Conservation (phyloP, 2,113 vertebrate species). For the Calonectris borealis region DNA sequence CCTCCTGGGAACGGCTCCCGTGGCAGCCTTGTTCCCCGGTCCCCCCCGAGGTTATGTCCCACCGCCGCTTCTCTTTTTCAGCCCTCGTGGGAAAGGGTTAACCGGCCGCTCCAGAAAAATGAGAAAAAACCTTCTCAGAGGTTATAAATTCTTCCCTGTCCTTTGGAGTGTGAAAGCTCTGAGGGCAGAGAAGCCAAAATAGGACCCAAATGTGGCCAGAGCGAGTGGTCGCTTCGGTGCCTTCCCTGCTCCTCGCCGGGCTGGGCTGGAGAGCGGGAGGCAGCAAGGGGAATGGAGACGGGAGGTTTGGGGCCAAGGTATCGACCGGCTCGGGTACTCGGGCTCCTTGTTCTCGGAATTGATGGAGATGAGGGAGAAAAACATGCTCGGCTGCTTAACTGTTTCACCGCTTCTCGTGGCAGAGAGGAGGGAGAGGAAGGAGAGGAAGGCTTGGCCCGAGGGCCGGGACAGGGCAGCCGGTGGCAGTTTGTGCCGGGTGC, state of each 20-base stretch:
- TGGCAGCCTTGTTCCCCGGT: too few relatives aligned
- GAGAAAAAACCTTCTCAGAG: not conserved
- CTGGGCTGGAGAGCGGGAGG: not conserved
- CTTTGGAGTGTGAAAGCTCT: not conserved
- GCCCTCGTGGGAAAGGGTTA: not conserved
- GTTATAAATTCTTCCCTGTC: not conserved
- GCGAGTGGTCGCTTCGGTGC: accelerated
- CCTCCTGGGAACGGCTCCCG: not conserved
- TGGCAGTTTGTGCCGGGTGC: not conserved
- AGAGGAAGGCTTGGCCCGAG: not conserved
- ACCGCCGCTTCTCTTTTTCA: not conserved
- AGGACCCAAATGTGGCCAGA: accelerated
- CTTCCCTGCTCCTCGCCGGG: accelerated
- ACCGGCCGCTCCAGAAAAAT: not conserved
- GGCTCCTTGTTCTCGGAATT: not conserved
- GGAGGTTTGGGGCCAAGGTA: not conserved
- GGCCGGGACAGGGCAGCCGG: accelerated
- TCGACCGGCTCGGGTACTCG: not conserved
- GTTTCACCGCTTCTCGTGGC: not conserved
- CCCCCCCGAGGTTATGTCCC: not conserved
- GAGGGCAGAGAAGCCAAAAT: not conserved
- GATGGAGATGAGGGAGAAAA: not conserved
- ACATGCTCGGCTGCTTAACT: not conserved
- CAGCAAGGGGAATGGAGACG: accelerated
- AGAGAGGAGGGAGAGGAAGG: not conserved